Base-by-base conservation (phyloP, 2,888 invertebrate species). In the Nomada ruficornis region DNA sequence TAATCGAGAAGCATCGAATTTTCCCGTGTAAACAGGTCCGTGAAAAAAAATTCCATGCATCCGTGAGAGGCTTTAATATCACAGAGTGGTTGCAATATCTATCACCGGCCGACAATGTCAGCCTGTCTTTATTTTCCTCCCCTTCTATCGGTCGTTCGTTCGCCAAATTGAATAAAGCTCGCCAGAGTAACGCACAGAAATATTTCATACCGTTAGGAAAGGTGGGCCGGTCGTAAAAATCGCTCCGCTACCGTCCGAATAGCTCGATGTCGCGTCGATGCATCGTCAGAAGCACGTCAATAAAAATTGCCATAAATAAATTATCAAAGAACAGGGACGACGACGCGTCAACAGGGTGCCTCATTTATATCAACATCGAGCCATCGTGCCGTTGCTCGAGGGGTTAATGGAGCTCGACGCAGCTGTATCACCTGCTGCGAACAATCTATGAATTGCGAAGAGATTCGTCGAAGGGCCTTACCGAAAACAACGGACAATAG, bases 1-100 rank as follows among this genome's bases (percentile, higher is more conserved):
- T 84, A 83, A 86, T 82, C 80, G 83, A 82, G 73, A 77, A n/a
- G 69, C 63, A 88, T 88, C 88, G 81, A 88, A 79, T 86, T 84
- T 83, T 60, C 67, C 57, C 84, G 59, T 80, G 86, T 80, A 87
- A 86, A 86, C 82, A 83, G 64, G 47, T 59, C 44, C 71, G 77
- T 54, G 73, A 64, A 71, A 82, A 36, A 81, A 87, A 84, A 84
- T 88, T 88, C 86, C 83, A 83, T 81, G 83, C 86, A 83, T 87
- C 80, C 76, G 55, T 77, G 86, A 86, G 88, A 65, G 87, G 80
- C 75, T 86, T 79, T 81, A 85, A 86, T 82, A 86, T 57, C 68
- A 20, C 70, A 60, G 71, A 69, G 77, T 73, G 85, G 83, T 85
- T 69, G 83, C 81, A 67, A 67, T 68, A 13, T n/a, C 59, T 69